Evolutionary conservation across 1,140 invertebrate species (phyloP), one percentile per base, ranked within the genome.

Genomic region (Bombus impatiens): DNA sequence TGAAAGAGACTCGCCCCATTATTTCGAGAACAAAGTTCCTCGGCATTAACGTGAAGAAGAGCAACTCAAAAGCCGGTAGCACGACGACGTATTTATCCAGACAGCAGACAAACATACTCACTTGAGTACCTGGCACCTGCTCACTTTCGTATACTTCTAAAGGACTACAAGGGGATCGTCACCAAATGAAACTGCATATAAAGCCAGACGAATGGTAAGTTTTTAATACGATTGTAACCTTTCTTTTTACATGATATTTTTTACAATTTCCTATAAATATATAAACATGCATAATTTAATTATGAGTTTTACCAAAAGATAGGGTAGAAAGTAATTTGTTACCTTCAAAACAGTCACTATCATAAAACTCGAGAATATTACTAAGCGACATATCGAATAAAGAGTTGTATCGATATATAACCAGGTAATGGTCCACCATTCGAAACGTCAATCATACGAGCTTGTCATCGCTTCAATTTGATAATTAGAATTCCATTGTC

Each of bases 21-120:
- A 35, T 62, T 65, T 65, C 59, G 6, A 65, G 78, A 86, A 82
- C 62, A 57, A 74, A 86, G 70, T 75, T 75, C n/a, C n/a, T 44
- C 40, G 6, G 53, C 22, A 83, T 82, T 78, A 76, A 68, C 35
- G 79, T 35, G 37, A 82, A 62, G 62, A 82, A 65, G 40, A 76
- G 44, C 68, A 47, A n/a, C 40, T 76, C 25, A 80, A 76, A 89
- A 74, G 78, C 83, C 62, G 68, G 83, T 77, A 71, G 75, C 62
- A n/a, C 44, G 47, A 35, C 85, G 32, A 78, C 81, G 67, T 90
- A 86, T 89, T 89, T 89, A 87, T 89, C 86, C 80, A 86, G 86
- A 88, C 86, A 76, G 80, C 70, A 59, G 75, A 86, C 80, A 90
- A 89, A 89, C 82, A 89, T 75, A 53, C 78, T 87, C 53, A 62